Evolutionary conservation across 2,888 invertebrate species (phyloP), one percentile per base, ranked within the genome.

Genomic region (Choristoneura rosaceana): DNA sequence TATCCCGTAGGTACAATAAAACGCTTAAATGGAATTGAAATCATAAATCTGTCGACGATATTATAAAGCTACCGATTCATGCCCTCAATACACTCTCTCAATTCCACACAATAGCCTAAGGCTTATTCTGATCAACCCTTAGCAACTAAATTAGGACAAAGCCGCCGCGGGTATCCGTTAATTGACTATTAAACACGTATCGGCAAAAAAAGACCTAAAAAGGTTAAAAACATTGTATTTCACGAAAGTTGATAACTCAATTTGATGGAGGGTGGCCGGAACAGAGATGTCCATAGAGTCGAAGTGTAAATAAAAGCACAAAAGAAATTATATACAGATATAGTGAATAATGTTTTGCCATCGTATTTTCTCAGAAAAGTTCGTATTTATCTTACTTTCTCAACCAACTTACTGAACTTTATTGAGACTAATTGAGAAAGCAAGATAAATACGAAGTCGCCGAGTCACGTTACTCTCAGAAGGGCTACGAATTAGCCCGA

Each of bases 201-300:
- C 91, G 85, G 90, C 91, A 90, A 88, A 92, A 92, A 92, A 91
- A 89, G 87, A 81, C 83, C 81, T 82, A 85, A 85, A 87, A 55
- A 86, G 84, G 81, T 82, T 84, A 88, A 91, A 93, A 92, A 93
- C 93, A 94, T 93, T 93, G 93, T 92, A 91, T 91, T 93, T 92
- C 88, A 92, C 91, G 82, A 89, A 91, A 92, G 85, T 91, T 93
- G 93, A 94, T 93, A 93, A 93, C 94, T 94, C 90, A 93, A 93
- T 93, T 93, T 92, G 83, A 90, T 84, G 77, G 80, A 80, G 76
- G 77, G 78, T 82, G 75, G 76, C 74, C 74, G 73, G 85, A 80
- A 85, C 80, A 85, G 34, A 3, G 74, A 63, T 67, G 50, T 64
- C 15, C 47, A 52, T 85, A 60, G 88, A 90, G 87, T 79, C 17